Percentiles rank a stretch among this genome's conserved stretches.
Evolutionary conservation across 2,797 vertebrate species (phyloP).

Genomic region (Pempheris klunzingeri): DNA sequence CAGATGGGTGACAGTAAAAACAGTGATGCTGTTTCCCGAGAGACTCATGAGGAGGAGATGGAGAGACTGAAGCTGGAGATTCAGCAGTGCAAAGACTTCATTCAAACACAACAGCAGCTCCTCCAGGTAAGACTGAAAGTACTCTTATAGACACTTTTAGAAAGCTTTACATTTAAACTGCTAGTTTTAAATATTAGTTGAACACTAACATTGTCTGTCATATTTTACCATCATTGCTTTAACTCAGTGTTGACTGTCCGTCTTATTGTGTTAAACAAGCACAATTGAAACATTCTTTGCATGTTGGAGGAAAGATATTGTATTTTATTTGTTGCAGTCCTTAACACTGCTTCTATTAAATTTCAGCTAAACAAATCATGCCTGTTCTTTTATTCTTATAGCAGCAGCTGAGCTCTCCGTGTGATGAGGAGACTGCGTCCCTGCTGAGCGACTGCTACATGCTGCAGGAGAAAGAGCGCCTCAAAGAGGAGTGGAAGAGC

Average conservation of each 20-base stretch:
- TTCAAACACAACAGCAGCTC: constrained; percentile 94
- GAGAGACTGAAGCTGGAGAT: constrained; percentile 92
- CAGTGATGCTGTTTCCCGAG: constrained; percentile 86
- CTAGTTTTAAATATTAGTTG: neutral
- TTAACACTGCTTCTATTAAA: neutral
- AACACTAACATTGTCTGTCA: neutral
- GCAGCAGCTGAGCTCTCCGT: constrained; percentile 91
- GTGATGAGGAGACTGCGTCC: constrained; percentile 91
- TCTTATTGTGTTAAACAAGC: neutral
- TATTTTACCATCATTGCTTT: neutral
- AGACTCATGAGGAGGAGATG: constrained; percentile 91
- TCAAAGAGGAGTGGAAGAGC: constrained; percentile 92
- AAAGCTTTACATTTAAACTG: neutral
- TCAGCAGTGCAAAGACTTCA: constrained; percentile 95
- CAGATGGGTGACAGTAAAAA: constrained; percentile 77
- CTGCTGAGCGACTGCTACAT: constrained; percentile 91
- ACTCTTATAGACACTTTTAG: neutral
- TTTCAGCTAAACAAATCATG: neutral
- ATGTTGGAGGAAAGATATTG: neutral
- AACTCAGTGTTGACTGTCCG: neutral
- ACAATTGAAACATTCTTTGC: neutral
- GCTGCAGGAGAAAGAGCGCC: constrained; percentile 92
- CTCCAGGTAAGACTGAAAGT: constrained; percentile 86
- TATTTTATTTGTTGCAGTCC: neutral
- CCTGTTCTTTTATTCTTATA: constrained; percentile 63